Percentiles rank a stretch among this genome's conserved stretches.
phyloP scores from a whole-genome alignment of 2,113 vertebrate species.

The Nothoprocta perdicaria region DNA sequence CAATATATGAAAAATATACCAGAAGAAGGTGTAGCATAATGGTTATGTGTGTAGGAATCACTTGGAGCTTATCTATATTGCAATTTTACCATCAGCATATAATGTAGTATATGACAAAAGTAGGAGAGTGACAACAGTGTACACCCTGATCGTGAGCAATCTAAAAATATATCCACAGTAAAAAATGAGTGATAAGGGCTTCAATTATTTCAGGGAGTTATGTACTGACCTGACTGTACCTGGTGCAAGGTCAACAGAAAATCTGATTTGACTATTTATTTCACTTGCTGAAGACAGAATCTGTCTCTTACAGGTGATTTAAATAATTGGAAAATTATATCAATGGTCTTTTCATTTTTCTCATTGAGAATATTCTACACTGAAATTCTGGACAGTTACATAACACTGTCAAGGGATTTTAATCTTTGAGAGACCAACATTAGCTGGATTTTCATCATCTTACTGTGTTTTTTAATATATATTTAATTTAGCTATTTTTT shows the following conservation, averaged over 20 bases:
- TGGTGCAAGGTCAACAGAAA: background rate
- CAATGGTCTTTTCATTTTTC: constrained; percentile 15
- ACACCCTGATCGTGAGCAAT: background rate
- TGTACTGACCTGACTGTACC: background rate
- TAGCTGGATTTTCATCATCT: constrained; percentile 46
- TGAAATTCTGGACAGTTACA: background rate
- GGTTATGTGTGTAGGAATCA: background rate
- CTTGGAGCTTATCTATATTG: background rate
- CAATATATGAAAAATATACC: background rate
- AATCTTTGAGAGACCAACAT: constrained; percentile 15
- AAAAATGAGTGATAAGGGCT: background rate
- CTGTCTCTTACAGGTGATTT: background rate
- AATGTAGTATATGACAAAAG: background rate
- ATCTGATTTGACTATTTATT: background rate
- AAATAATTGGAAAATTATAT: background rate
- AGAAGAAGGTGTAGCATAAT: background rate
- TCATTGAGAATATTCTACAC: background rate
- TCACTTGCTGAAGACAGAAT: background rate
- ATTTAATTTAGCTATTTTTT: constrained; percentile 56
- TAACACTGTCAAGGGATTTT: constrained; percentile 15
- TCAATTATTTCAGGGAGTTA: background rate
- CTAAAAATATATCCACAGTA: background rate
- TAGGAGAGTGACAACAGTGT: background rate
- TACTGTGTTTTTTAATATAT: constrained; percentile 12
- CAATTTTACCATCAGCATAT: background rate